Percentiles rank a stretch among this genome's conserved stretches.
Conservation (phyloP, 2,113 vertebrate species). For the Ciconia maguari region DNA sequence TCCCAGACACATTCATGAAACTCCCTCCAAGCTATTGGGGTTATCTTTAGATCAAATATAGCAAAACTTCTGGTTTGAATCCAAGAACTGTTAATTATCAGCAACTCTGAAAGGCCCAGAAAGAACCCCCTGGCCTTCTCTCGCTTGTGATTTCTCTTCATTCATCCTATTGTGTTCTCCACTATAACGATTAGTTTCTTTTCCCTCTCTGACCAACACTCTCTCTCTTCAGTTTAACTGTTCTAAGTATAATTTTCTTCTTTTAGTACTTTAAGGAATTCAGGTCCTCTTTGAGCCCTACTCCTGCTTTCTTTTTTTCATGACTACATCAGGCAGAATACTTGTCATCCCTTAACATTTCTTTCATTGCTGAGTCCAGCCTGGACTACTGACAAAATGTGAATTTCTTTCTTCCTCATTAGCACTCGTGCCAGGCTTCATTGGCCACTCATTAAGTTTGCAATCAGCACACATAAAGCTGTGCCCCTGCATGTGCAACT, state of each 20-base stretch:
- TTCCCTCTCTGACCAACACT: background rate
- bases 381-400: background rate
- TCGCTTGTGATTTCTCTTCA: background rate
- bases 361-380: background rate
- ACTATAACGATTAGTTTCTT: background rate
- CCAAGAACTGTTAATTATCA: background rate
- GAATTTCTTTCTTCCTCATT: background rate
- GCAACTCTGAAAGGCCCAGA: background rate
- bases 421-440: background rate
- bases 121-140: background rate
- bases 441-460: background rate
- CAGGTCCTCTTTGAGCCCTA: background rate
- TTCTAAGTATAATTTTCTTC: background rate
- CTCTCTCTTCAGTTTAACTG: background rate
- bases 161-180: background rate
- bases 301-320: background rate
- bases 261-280: background rate
- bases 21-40: background rate
- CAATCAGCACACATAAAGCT: background rate
- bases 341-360: background rate
- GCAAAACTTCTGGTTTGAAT: background rate
- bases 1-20: background rate
- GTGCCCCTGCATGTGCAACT: background rate
- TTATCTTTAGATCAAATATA: conserved; percentile 12
- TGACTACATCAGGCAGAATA: background rate